Evolutionary conservation across 2,113 vertebrate species (phyloP).

Genomic region (Chiloscyllium plagiosum): DNA sequence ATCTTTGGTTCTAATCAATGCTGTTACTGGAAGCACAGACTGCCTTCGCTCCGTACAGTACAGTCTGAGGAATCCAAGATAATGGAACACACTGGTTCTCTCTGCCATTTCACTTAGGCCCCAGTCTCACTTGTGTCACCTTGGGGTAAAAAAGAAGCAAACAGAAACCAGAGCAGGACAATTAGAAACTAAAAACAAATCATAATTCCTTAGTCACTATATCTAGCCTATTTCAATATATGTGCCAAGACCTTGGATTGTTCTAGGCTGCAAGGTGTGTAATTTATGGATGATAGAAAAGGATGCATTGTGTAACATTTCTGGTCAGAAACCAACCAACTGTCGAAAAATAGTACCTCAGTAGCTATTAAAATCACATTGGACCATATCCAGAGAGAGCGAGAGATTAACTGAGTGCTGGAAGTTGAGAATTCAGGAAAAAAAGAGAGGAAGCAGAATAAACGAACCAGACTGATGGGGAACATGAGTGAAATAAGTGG

Average conservation of each 20-base stretch:
- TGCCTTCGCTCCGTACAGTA: too few species aligned
- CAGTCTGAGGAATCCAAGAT: too few species aligned
- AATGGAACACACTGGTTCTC: background rate
- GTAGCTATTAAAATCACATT: background rate
- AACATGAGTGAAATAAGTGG: background rate
- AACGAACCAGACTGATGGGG: background rate
- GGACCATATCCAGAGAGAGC: background rate
- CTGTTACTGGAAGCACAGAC: too few species aligned
- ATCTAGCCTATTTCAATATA: background rate
- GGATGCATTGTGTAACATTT: background rate
- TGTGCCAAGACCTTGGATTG: background rate
- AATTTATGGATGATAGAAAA: background rate
- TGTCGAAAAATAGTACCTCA: background rate
- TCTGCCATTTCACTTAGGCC: background rate
- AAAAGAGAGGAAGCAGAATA: background rate
- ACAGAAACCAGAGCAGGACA: background rate
- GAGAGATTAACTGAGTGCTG: background rate
- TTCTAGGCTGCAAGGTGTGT: background rate
- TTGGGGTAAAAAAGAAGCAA: background rate
- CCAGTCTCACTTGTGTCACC: background rate
- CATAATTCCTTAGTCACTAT: background rate
- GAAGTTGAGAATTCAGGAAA: background rate
- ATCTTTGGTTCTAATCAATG: background rate
- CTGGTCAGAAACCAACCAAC: background rate
- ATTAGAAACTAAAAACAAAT: background rate